Evolutionary conservation across 2,888 invertebrate genomes (phyloP).

Genomic region (Phragmatobia fuliginosa): DNA sequence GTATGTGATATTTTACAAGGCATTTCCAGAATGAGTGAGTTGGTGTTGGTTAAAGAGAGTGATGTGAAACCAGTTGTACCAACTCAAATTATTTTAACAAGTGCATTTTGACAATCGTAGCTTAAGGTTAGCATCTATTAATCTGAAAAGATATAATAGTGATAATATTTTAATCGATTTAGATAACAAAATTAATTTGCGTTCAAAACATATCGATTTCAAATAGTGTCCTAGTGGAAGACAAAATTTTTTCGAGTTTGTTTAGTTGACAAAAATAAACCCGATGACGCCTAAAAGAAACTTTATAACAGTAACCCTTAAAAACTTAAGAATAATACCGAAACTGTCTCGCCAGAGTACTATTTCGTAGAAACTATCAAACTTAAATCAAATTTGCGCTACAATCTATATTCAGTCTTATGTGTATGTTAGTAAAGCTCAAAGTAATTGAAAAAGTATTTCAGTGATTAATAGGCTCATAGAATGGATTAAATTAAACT

Average conservation of each 20-base stretch:
- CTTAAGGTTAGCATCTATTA: background rate
- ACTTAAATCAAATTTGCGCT: too few species aligned
- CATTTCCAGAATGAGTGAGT: background rate
- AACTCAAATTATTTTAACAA: background rate
- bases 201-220: background rate
- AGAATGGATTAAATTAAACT: too few species aligned
- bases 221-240: background rate
- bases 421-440: too few species aligned
- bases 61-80: background rate
- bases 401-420: too few species aligned
- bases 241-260: background rate
- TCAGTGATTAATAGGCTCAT: too few species aligned
- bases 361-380: too few species aligned
- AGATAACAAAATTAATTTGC: background rate
- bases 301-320: too few species aligned
- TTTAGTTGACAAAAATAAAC: too few species aligned
- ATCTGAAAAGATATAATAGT: background rate
- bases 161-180: background rate
- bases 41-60: background rate
- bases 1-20: background rate
- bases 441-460: too few species aligned
- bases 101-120: background rate
- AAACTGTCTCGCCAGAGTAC: too few species aligned
- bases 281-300: too few species aligned
- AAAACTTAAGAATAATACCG: too few species aligned